Conservation (phyloP, 2,797 vertebrate species). For the Cirrhinus mrigala region DNA sequence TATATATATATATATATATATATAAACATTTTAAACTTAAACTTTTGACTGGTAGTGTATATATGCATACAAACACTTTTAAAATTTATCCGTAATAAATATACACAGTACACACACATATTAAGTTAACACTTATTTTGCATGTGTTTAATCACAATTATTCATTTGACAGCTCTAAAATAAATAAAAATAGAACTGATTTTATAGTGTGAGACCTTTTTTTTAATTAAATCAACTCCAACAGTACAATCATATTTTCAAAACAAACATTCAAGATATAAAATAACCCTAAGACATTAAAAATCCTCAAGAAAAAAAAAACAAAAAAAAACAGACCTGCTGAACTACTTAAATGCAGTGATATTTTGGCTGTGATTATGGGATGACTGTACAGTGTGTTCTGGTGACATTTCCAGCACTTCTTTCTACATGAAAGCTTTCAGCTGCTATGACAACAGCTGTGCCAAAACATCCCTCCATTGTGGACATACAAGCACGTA, state of each 20-base stretch:
- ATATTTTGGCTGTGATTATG: neutral
- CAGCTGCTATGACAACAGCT: conserved; percentile 27
- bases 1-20: too few relatives aligned
- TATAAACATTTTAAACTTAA: too few relatives aligned
- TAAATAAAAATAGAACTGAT: too few relatives aligned
- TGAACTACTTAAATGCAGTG: neutral
- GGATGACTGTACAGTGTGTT: neutral
- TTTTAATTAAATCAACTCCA: too few relatives aligned
- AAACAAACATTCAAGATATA: neutral
- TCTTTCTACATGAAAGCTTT: conserved; percentile 20
- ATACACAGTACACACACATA: too few relatives aligned
- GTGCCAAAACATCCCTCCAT: neutral
- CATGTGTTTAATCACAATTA: too few relatives aligned
- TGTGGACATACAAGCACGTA: conserved; percentile 4
- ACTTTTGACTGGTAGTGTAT: too few relatives aligned
- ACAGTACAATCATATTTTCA: neutral
- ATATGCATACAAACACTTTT: too few relatives aligned
- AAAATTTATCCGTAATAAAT: too few relatives aligned
- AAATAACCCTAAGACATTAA: neutral
- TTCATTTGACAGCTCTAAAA: too few relatives aligned
- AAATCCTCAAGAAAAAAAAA: neutral
- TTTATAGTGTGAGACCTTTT: too few relatives aligned
- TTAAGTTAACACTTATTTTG: too few relatives aligned
- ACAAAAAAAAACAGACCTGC: neutral
- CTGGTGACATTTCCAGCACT: neutral